phyloP scores from a whole-genome alignment of 2,113 vertebrate species.

The Notothenia rossii region DNA sequence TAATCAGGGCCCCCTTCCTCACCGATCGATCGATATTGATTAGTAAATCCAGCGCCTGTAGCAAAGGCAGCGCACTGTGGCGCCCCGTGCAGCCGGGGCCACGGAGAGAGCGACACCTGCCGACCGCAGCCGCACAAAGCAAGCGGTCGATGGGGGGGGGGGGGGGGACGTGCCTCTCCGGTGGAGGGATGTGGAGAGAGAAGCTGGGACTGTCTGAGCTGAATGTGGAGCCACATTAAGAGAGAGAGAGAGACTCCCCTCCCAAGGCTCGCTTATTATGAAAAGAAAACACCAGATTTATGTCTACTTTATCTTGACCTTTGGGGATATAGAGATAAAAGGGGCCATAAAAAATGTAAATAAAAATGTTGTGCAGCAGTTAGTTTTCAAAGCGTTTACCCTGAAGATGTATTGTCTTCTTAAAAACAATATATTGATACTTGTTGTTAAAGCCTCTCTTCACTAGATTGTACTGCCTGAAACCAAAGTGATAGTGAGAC shows the following conservation, averaged over 20 bases:
- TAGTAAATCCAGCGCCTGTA: constrained; percentile 86
- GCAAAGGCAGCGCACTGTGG: constrained; percentile 76
- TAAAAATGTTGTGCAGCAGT: neutral
- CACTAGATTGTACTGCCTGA: neutral
- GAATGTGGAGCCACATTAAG: constrained; percentile 23
- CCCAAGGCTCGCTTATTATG: neutral
- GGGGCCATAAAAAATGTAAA: neutral
- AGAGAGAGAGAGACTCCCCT: constrained; percentile 25
- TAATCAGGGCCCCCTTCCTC: constrained; percentile 88
- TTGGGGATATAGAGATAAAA: neutral
- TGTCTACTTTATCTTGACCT: neutral
- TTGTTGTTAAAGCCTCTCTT: neutral
- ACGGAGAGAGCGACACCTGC: constrained; percentile 83
- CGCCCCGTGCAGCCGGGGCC: constrained; percentile 70
- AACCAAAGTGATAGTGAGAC: neutral
- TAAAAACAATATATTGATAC: constrained; percentile 20
- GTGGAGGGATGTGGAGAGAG: constrained; percentile 21
- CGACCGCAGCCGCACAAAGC: constrained; percentile 58
- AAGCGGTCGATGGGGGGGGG: constrained; percentile 54
- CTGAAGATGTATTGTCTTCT: neutral
- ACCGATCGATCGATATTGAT: constrained; percentile 88
- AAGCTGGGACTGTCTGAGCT: constrained; percentile 24
- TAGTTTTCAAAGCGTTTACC: constrained; percentile 3
- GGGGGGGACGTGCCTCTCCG: constrained; percentile 55
- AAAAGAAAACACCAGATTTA: neutral